Percentiles rank a stretch among this genome's conserved stretches.
Conservation (phyloP, 2,888 invertebrate species). For the Hydriomena furcata region DNA sequence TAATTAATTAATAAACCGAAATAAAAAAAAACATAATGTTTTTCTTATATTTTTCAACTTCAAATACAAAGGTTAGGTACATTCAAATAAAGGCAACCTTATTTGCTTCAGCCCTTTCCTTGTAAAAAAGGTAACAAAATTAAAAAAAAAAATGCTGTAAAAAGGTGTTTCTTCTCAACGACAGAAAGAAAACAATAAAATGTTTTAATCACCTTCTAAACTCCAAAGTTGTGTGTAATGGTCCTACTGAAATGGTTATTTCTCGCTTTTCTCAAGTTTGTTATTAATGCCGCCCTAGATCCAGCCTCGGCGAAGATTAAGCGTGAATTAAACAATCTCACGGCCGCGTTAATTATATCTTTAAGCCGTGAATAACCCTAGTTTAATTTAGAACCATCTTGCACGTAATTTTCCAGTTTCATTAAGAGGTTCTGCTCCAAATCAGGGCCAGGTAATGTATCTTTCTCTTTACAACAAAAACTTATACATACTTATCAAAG, state of each 20-base stretch:
- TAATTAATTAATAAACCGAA: too few relatives aligned
- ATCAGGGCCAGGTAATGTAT: too few relatives aligned
- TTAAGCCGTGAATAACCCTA: slow-evolving; percentile 25
- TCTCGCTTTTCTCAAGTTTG: slow-evolving; percentile 10
- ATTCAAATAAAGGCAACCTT: too few relatives aligned
- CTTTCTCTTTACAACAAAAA: too few relatives aligned
- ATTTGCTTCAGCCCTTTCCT: too few relatives aligned
- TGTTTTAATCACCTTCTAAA: slow-evolving; percentile 9
- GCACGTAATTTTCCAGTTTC: slow-evolving; percentile 19
- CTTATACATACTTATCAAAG: too few relatives aligned
- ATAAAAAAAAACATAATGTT: too few relatives aligned
- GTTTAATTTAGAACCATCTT: slow-evolving; percentile 26
- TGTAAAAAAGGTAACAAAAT: too few relatives aligned
- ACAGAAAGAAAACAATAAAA: slow-evolving; percentile 6
- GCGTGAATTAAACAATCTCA: slow-evolving; percentile 42
- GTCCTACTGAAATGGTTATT: slow-evolving; percentile 1
- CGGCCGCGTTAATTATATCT: slow-evolving; percentile 35
- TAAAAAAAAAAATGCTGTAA: too few relatives aligned
- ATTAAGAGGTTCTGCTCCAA: not conserved
- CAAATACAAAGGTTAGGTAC: too few relatives aligned
- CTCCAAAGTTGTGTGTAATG: slow-evolving; percentile 6
- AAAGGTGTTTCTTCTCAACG: not conserved
- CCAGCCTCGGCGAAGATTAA: slow-evolving; percentile 27
- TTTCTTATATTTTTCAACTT: too few relatives aligned
- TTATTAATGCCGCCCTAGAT: slow-evolving; percentile 26